Base-by-base conservation (phyloP, 2,113 vertebrate species). In the Paedocypris sp. region DNA sequence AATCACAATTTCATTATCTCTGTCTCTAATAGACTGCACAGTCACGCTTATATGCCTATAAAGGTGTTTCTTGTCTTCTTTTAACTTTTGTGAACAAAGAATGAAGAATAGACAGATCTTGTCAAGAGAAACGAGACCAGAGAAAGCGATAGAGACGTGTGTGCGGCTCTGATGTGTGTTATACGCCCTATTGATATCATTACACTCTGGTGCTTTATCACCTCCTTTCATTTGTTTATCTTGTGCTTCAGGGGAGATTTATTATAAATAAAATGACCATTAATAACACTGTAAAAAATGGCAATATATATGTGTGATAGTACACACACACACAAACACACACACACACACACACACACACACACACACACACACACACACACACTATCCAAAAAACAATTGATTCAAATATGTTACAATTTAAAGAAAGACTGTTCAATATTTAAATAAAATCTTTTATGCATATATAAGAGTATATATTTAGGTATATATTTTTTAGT, bases 71-170 rank as follows among this genome's bases (percentile, higher is more conserved):
- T 26, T 26, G 20, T 39, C 26, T 15, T 26, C 20, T 36, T 29
- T 26, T 20, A 32, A 43, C 53, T 43, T 43, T 39, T 29, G 39
- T 26, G 43, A 58, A 58, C 54, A 43, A 58, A 45, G 54, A 58
- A 32, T 5, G 26, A 39, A 58, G 42, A 58, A 58, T 43, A 58
- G 54, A 26, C 39, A n/a, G 54, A 58, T 58, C 54, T 58, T 26
- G 18, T 16, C 52, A 56, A 41, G 35, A 56, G 36, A 22, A 28
- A 23, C 23, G 41, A 54, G 32, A 43, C 29, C 42, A 45, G 28
- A 41, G 35, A 43, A 43, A 58, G 31, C 43, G 54, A 58, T 45
- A 39, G 54, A 58, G 54, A 58, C 43, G 54, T 58, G 54, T 58
- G 42, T 18, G 20, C 4, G 8, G 38, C 54, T 58, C 54, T 43